Percentiles rank a stretch among this genome's conserved stretches.
phyloP scores from a whole-genome alignment of 2,888 invertebrate genomes.

The Magallana nippona region DNA sequence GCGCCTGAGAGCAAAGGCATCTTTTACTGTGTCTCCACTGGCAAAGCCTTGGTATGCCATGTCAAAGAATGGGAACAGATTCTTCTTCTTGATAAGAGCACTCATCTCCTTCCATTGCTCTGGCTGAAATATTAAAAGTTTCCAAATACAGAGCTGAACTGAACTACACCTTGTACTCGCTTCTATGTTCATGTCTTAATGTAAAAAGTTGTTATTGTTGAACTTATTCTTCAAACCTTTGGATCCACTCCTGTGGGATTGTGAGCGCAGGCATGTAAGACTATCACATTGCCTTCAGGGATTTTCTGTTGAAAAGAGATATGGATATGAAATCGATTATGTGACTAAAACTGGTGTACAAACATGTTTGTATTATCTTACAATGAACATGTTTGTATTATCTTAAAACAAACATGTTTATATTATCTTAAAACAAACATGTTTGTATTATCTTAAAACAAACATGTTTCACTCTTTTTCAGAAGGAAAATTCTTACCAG shows the following conservation, averaged over 20 bases:
- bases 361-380: no score
- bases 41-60: conserved; percentile 94
- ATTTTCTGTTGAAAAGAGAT: conserved; percentile 87
- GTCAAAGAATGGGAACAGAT: conserved; percentile 95
- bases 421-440: no score
- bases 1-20: conserved; percentile 92
- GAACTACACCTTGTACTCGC: no score
- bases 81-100: conserved; percentile 85
- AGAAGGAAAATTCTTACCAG: no score
- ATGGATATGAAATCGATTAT: neutral
- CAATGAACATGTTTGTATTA: no score
- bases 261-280: conserved; percentile 98
- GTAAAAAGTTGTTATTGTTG: no score
- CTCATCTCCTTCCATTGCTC: conserved; percentile 96
- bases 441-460: no score
- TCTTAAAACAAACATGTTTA: no score
- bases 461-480: no score
- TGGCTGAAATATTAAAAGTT: conserved; percentile 77
- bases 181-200: neutral
- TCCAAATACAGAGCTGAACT: neutral
- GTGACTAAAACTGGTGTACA: no score
- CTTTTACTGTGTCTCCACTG: conserved; percentile 88
- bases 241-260: conserved; percentile 89
- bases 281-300: conserved; percentile 92
- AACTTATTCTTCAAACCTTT: conserved; percentile 66